Conservation (phyloP, 1,140 invertebrate genomes). For the Bactericera cockerelli region DNA sequence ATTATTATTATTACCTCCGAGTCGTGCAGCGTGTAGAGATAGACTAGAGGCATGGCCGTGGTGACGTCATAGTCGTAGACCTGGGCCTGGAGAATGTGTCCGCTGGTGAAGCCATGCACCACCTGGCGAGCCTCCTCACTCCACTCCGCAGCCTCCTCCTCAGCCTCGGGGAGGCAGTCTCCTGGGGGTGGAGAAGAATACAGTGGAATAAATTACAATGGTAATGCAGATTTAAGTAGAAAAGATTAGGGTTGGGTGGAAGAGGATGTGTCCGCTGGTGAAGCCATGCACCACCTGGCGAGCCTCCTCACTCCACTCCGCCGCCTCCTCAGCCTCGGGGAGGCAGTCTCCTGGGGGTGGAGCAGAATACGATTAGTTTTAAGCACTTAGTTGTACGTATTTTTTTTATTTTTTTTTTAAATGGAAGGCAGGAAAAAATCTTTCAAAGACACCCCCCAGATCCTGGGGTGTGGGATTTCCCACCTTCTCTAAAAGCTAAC, state of each 20-base stretch:
- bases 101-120: conserved; percentile 58
- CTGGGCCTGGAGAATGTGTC: conserved; percentile 69
- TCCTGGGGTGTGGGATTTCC: too few species aligned
- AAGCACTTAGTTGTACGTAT: too few species aligned
- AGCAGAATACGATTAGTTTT: conserved; percentile 13
- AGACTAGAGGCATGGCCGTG: conserved; percentile 54
- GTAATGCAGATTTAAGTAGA: too few species aligned
- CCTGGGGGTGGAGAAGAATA: conserved; percentile 7
- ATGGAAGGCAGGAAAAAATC: too few species aligned
- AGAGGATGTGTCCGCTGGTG: conserved; percentile 56
- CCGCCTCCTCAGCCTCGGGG: conserved; percentile 28
- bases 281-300: conserved; percentile 55
- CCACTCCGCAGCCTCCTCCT: conserved; percentile 43
- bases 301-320: conserved; percentile 60
- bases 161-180: conserved; percentile 16
- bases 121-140: conserved; percentile 52
- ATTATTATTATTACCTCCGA: conserved; percentile 55
- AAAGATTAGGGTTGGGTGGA: too few species aligned
- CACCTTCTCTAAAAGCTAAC: too few species aligned
- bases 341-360: not conserved
- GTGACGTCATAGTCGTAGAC: conserved; percentile 58
- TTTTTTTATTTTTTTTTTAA: too few species aligned
- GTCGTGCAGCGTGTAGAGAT: conserved; percentile 53
- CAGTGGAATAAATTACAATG: too few species aligned
- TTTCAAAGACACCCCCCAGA: too few species aligned